Evolutionary conservation across 2,113 vertebrate genomes (phyloP), one percentile per base, ranked within the genome.

Genomic region (Sigmodon hispidus): DNA sequence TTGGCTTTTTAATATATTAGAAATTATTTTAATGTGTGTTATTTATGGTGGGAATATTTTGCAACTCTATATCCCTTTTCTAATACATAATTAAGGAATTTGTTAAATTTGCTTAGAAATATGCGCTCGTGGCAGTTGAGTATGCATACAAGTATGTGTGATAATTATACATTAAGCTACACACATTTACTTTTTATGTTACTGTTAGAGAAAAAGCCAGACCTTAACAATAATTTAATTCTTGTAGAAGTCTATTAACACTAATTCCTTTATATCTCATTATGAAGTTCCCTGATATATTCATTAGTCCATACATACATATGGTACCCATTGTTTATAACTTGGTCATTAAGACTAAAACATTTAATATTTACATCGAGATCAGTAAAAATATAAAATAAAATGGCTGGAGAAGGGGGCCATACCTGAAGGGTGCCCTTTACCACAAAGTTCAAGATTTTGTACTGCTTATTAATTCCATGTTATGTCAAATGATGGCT

Each of bases 21-120:
- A 87, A n/a, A 75, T 87, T 36, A 26, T 87, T 92, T 87, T 61
- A 43, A 83, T 45, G 45, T 36, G 12, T 89, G 24, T 43, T 57
- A 12, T 89, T 91, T 81, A 77, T 88, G 12, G 36, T 57, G 40
- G 72, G 1, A 94, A 29, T 92, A 9, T 63, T 29, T 89, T 84
- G 9, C 22, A 65, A 65, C 15, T 52, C 59, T 40, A 4, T 52
- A 8, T 83, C 52, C 34, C 87, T 75, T 89, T 7, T 48, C n/a
- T 91, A 91, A 94, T 69, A 59, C 43, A 83, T 83, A 85, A 80
- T 52, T 81, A 80, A 89, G 0, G 29, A 8, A n/a, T 65, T 88
- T 61, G 40, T 29, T 6, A 45, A 11, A 34, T 83, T 36, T 95
- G 17, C 69, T 40, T 84, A 57, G 19, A 91, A 17, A n/a, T 50